Conservation (phyloP, 2,888 invertebrate genomes). For the Scaptomyza tumidula region DNA sequence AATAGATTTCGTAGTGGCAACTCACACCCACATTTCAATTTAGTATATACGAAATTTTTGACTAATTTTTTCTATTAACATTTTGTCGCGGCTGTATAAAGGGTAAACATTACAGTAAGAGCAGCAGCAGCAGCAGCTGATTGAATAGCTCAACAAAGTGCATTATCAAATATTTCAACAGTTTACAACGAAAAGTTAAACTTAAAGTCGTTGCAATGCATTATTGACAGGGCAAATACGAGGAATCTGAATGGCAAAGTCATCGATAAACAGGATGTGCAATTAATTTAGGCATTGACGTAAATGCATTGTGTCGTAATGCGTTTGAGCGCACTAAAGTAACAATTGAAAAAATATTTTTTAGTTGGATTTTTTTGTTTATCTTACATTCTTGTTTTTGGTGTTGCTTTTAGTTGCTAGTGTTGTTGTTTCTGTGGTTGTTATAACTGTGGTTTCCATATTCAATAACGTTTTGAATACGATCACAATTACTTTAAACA, state of each 20-base stretch:
- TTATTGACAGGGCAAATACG: slow-evolving; percentile 51
- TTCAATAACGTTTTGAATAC: slow-evolving; percentile 27
- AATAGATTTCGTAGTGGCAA: slow-evolving; percentile 6
- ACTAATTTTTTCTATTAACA: slow-evolving; percentile 22
- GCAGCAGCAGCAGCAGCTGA: slow-evolving; percentile 40
- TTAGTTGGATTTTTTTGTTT: background rate
- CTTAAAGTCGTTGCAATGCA: slow-evolving; percentile 15
- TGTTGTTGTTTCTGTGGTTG: slow-evolving; percentile 62
- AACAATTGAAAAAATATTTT: slow-evolving; percentile 7
- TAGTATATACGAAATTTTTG: background rate
- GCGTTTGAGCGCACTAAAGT: slow-evolving; percentile 12
- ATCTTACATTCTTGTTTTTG: slow-evolving; percentile 60
- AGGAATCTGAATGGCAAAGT: slow-evolving; percentile 40
- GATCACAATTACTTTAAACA: slow-evolving; percentile 32
- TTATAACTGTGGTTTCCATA: slow-evolving; percentile 75
- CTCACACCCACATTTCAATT: background rate
- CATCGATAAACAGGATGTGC: slow-evolving; percentile 62
- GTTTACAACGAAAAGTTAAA: slow-evolving; percentile 1
- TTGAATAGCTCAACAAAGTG: slow-evolving; percentile 31
- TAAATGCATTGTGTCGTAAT: slow-evolving; percentile 30
- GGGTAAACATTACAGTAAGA: slow-evolving; percentile 29
- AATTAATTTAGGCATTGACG: slow-evolving; percentile 63
- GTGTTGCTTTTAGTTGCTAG: slow-evolving; percentile 51
- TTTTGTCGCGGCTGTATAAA: slow-evolving; percentile 24
- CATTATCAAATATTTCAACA: slow-evolving; percentile 43